Percentiles rank a stretch among this genome's conserved stretches.
Evolutionary conservation across 2,797 vertebrate genomes (phyloP).

Genomic region (Trachops cirrhosus): DNA sequence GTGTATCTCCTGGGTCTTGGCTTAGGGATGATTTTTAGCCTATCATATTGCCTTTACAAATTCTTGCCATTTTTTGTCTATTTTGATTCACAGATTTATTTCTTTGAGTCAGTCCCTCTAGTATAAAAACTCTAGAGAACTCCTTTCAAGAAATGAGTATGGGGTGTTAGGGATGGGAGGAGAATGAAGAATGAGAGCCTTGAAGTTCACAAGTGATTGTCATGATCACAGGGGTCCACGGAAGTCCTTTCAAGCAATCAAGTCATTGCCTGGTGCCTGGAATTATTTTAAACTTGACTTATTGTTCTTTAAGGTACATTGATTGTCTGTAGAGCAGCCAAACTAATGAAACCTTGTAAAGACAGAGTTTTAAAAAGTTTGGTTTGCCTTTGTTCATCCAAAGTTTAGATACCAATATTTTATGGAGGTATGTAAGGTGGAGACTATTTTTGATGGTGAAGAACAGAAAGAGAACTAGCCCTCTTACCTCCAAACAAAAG

Average conservation of each 20-base stretch:
- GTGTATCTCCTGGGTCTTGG: not conserved
- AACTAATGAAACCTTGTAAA: constrained; percentile 37
- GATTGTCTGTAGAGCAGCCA: constrained; percentile 47
- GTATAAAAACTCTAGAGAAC: not conserved
- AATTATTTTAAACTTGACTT: constrained; percentile 47
- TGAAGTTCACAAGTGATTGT: not conserved
- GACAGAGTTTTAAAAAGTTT: not conserved
- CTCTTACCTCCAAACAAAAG: not conserved
- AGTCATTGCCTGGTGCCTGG: not conserved
- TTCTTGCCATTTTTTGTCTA: not conserved
- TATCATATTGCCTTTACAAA: not conserved
- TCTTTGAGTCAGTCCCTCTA: not conserved
- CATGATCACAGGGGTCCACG: not conserved
- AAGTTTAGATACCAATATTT: not conserved
- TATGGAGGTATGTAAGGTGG: not conserved
- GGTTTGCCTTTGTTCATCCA: not conserved
- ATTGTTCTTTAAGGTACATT: not conserved
- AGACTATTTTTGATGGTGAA: constrained; percentile 5
- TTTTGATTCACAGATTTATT: not conserved
- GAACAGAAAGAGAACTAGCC: not conserved
- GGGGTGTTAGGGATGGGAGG: not conserved
- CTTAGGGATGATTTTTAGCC: not conserved
- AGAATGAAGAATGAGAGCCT: not conserved
- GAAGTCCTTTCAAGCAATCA: not conserved
- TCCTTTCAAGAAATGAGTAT: not conserved